Evolutionary conservation across 2,113 vertebrate species (phyloP).

Genomic region (Podarcis raffonei): DNA sequence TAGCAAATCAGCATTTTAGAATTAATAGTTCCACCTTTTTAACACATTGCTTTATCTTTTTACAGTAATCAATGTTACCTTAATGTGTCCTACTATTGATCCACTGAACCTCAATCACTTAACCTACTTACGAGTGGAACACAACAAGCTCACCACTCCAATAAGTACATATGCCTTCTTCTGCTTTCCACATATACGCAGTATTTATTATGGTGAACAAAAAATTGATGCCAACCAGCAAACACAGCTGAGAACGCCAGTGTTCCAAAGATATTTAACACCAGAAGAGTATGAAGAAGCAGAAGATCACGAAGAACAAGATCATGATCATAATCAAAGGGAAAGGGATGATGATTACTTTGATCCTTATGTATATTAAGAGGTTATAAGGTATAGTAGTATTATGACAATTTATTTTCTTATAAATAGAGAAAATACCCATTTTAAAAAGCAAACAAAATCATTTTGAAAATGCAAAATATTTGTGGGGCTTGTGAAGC

Average conservation of each 20-base stretch:
- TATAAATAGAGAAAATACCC: not conserved
- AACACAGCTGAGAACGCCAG: slow-evolving; percentile 63
- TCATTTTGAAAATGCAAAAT: not conserved
- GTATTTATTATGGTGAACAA: slow-evolving; percentile 85
- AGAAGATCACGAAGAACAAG: slow-evolving; percentile 48
- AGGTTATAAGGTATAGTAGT: slow-evolving; percentile 9
- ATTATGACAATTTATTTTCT: not conserved
- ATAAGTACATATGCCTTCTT: slow-evolving; percentile 75
- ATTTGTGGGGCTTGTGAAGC: not conserved
- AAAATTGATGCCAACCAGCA: slow-evolving; percentile 56
- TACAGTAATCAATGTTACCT: slow-evolving; percentile 81
- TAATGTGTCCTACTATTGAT: slow-evolving; percentile 81
- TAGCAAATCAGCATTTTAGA: slow-evolving; percentile 3
- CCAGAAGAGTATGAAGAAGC: slow-evolving; percentile 68
- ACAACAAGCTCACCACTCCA: slow-evolving; percentile 80
- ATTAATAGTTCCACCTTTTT: not conserved
- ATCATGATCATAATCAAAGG: slow-evolving; percentile 57
- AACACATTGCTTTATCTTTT: slow-evolving; percentile 54
- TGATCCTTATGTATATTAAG: slow-evolving; percentile 68
- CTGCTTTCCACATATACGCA: slow-evolving; percentile 81
- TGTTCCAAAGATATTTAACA: slow-evolving; percentile 72
- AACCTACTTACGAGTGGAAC: slow-evolving; percentile 82
- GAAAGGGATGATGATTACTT: slow-evolving; percentile 62
- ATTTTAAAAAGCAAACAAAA: slow-evolving; percentile 4
- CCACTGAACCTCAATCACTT: slow-evolving; percentile 71